phyloP scores from a whole-genome alignment of 2,888 invertebrate species.

The Spilarctia lutea region DNA sequence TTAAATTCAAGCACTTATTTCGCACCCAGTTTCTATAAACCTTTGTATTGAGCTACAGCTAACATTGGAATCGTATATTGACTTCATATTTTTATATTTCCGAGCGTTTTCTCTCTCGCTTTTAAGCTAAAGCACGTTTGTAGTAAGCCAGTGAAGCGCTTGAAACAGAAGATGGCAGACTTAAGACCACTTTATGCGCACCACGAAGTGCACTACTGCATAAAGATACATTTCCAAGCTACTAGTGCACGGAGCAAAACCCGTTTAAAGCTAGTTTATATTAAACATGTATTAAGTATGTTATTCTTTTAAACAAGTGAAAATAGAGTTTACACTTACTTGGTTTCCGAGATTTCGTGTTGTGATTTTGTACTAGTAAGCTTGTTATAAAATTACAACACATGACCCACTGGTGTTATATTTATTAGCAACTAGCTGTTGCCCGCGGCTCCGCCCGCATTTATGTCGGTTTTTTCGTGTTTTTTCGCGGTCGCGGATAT shows the following conservation, averaged over 20 bases:
- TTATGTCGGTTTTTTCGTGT: too few relatives aligned
- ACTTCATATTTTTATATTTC: conserved; percentile 34
- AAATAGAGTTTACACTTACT: not conserved
- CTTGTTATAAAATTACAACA: not conserved
- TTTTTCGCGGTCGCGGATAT: too few relatives aligned
- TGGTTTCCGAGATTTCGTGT: not conserved
- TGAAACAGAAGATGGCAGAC: conserved; percentile 63
- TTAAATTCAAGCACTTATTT: conserved; percentile 39
- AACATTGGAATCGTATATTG: conserved; percentile 42
- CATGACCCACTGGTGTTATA: not conserved
- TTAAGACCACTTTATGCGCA: conserved; percentile 69
- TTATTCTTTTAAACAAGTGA: not conserved
- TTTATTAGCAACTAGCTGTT: not conserved
- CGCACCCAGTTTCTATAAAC: conserved; percentile 26
- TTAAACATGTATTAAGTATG: conserved; percentile 18
- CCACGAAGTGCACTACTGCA: conserved; percentile 68
- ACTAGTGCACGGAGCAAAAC: conserved; percentile 13
- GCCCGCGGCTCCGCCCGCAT: too few relatives aligned
- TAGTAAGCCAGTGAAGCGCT: conserved; percentile 61
- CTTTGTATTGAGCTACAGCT: conserved; percentile 26
- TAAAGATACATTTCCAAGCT: conserved; percentile 65
- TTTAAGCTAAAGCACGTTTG: conserved; percentile 53
- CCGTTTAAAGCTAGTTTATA: conserved; percentile 13
- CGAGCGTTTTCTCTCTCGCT: conserved; percentile 44
- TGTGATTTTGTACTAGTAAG: not conserved